Base-by-base conservation (phyloP, 2,888 invertebrate species). In the Diaperis boleti region DNA sequence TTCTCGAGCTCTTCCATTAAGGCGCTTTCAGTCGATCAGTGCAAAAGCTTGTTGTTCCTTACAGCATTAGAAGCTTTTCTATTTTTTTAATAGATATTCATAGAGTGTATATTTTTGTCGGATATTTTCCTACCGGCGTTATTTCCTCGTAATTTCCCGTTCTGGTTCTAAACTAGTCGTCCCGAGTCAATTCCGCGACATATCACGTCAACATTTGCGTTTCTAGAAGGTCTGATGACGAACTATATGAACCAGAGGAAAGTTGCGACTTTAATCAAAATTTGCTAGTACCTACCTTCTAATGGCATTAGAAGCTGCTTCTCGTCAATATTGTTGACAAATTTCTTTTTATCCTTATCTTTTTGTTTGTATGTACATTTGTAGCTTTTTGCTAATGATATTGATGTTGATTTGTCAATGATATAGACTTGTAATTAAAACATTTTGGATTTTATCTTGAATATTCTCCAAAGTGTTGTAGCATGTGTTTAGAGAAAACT, bases 1-100 rank as follows among this genome's bases (percentile, higher is more conserved):
- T 63, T 59, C 59, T 54, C 54, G 35, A 39, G 59, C 62, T 65
- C 65, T 62, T 65, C 65, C 65, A 62, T 54, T 13, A 41, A 50
- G 18, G 45, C 54, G 59, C 59, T 59, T 57, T 55, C 55, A 47
- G 14, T 45, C 45, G 42, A 31, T 42, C 42, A 42, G 42, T 41
- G 56, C 44, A 35, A 35, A 56, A 13, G 49, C 49, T 49, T 49
- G 59, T 37, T 39, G 55, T 44, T 55, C 29, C 37, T 45, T 35
- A 8, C 26, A 55, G 39, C 42, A 41, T 49, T 60, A 60, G 49
- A 64, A 49, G 49, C 59, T 63, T 63, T 4, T 59, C 33, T 64
- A 64, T 59, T 59, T 55, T 64, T 62, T 52, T 44, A 57, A 56
- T 37, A 49, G 47, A 49, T 50, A 37, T 45, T 47, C 42, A 57